Percentiles rank a stretch among this genome's conserved stretches.
Conservation (phyloP, 1,140 invertebrate genomes). For the Aphaenogaster rudis region DNA sequence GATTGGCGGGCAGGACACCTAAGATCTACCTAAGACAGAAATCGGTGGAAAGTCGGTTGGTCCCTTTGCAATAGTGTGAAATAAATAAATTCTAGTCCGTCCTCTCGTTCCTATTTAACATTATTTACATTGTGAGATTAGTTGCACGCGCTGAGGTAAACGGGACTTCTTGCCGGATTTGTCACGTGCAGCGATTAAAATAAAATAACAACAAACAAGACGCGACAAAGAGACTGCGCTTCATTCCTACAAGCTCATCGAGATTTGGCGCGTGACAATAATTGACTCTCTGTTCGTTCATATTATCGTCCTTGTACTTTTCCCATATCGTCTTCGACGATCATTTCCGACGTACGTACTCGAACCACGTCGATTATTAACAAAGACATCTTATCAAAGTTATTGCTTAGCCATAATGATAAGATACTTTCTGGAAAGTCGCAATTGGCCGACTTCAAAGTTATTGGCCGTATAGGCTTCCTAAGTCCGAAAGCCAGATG, state of each 20-base stretch:
- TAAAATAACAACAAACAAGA: constrained; percentile 67
- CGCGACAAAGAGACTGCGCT: constrained; percentile 51
- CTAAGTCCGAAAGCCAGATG: no score
- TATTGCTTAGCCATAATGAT: constrained; percentile 17
- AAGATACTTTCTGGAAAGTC: constrained; percentile 23
- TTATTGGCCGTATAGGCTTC: no score
- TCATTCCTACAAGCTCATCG: not conserved
- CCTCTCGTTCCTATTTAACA: constrained; percentile 80
- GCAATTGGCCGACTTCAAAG: not conserved
- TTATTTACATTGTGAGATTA: constrained; percentile 84
- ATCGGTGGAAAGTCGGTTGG: constrained; percentile 87
- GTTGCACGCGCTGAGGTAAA: constrained; percentile 73
- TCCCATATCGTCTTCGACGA: constrained; percentile 4
- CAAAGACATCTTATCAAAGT: constrained; percentile 33
- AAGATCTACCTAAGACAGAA: constrained; percentile 85
- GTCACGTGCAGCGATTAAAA: constrained; percentile 69
- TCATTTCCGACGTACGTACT: not conserved
- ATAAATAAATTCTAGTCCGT: constrained; percentile 82
- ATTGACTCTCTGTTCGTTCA: constrained; percentile 66
- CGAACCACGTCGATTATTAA: not conserved
- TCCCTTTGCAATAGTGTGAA: constrained; percentile 81
- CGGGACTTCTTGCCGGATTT: constrained; percentile 61
- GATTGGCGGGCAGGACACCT: constrained; percentile 85
- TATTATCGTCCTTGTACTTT: constrained; percentile 19
- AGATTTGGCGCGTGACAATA: constrained; percentile 58